Base-by-base conservation (phyloP, 1,140 invertebrate genomes). In the Drosophila tsacasi region DNA sequence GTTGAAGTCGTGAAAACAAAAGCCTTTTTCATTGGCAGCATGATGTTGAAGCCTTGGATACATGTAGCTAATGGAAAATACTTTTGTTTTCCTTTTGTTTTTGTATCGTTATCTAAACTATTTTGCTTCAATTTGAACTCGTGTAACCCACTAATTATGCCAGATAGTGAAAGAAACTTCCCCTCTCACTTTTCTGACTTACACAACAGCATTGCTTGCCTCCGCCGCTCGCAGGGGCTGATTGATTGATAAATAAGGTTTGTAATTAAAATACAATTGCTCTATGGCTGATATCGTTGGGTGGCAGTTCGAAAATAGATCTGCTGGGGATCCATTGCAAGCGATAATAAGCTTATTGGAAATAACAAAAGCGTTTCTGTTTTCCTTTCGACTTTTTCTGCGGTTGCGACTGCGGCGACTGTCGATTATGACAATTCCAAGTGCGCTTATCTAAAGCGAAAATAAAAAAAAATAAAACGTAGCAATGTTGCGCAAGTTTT, bases 361-460 rank as follows among this genome's bases (percentile, higher is more conserved):
- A 58, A 46, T 47, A 39, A 30, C 49, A 57, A 42, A 71, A 32
- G 15, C 12, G 35, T 68, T 72, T 47, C n/a, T 32, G 46, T 35
- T 30, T 35, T 44, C 40, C 40, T 32, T 44, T 59, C 15, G 32
- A 57, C 54, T 57, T 57, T 57, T 37, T 39, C 54, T 57, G 52
- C 52, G 32, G 52, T 39, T 57, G 54, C 54, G 32, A 32, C 32
- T 32, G 32, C 32, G 10, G 32, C 32, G 32, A 8, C 47, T 30
- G 66, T 76, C 67, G 54, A 69, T 83, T 76, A 50, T 73, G 67
- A 64, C 67, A 66, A 55, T 46, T 50, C 57, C 27, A 32, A 21
- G 65, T 68, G 65, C 44, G 79, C 67, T 86, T 83, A 86, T 87
- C 76, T 85, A 75, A 75, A 81, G 54, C 49, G 44, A 47, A 55